phyloP scores from a whole-genome alignment of 2,888 invertebrate species.

The Apodemia mormo region DNA sequence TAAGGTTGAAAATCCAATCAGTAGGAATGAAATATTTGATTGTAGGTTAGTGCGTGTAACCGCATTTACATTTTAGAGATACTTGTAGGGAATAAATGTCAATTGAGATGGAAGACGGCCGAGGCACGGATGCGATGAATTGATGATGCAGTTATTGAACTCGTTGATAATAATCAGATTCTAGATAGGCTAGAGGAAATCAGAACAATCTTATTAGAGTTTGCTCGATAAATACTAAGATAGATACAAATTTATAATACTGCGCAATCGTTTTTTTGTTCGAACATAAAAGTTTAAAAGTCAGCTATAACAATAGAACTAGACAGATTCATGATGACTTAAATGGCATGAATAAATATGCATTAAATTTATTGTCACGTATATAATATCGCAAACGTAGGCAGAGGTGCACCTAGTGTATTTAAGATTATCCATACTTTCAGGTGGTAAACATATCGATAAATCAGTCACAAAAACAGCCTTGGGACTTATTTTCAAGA shows the following conservation, averaged over 20 bases:
- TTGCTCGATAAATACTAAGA: conserved; percentile 6
- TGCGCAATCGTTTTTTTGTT: no score
- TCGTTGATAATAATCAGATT: conserved; percentile 64
- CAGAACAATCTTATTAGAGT: conserved; percentile 17
- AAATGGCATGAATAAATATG: no score
- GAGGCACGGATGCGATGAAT: conserved; percentile 64
- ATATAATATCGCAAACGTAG: no score
- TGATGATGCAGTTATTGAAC: conserved; percentile 75
- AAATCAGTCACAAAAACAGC: no score
- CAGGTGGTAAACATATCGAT: no score
- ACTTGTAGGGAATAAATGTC: conserved; percentile 76
- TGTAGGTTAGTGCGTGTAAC: conserved; percentile 70
- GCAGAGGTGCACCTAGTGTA: no score
- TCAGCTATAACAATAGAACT: no score
- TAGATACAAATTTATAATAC: neutral
- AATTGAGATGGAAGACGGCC: conserved; percentile 73
- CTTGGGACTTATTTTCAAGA: no score
- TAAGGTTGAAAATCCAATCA: conserved; percentile 36
- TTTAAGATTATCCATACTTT: no score
- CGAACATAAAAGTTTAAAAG: no score
- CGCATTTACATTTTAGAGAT: conserved; percentile 78
- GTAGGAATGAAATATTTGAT: conserved; percentile 32
- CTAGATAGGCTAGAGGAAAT: conserved; percentile 43
- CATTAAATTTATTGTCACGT: no score
- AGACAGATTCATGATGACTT: no score